Conservation (phyloP, 2,113 vertebrate species). For the Nothobranchius furzeri region DNA sequence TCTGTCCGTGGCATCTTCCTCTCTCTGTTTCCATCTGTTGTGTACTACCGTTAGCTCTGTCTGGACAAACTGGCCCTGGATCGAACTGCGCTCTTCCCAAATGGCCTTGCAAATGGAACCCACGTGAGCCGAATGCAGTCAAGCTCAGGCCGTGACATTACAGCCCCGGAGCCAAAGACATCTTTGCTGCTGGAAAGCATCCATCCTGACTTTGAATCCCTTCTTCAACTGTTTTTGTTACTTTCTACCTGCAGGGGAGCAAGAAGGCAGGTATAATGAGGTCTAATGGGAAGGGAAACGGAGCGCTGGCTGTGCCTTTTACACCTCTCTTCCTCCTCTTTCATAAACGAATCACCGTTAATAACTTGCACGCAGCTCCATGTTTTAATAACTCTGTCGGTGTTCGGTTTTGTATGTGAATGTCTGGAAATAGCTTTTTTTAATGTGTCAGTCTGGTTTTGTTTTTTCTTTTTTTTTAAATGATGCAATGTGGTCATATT, state of each 20-base stretch:
- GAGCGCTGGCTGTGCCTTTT: constrained; percentile 16
- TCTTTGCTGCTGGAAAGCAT: constrained; percentile 19
- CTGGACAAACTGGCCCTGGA: not conserved
- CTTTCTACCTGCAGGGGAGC: constrained; percentile 22
- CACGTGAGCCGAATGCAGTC: not conserved
- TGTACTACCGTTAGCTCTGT: not conserved
- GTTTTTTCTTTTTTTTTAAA: too few species aligned
- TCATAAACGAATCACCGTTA: not conserved
- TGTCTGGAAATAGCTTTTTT: not conserved
- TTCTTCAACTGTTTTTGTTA: constrained; percentile 33
- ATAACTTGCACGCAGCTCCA: not conserved
- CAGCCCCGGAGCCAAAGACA: constrained; percentile 17
- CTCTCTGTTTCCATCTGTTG: not conserved
- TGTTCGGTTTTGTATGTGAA: not conserved
- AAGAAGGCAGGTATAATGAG: constrained; percentile 31
- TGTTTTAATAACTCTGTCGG: not conserved
- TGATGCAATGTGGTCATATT: not conserved
- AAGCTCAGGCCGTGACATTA: not conserved
- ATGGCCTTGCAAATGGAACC: not conserved
- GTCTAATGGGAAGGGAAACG: constrained; percentile 21
- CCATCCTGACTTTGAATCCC: constrained; percentile 13
- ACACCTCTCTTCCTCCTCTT: constrained; percentile 5
- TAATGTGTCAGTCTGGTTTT: not conserved
- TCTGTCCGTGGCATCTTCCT: not conserved
- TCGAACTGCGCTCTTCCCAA: constrained; percentile 2